phyloP scores from a whole-genome alignment of 1,140 invertebrate genomes.

The Bombus breviceps region DNA sequence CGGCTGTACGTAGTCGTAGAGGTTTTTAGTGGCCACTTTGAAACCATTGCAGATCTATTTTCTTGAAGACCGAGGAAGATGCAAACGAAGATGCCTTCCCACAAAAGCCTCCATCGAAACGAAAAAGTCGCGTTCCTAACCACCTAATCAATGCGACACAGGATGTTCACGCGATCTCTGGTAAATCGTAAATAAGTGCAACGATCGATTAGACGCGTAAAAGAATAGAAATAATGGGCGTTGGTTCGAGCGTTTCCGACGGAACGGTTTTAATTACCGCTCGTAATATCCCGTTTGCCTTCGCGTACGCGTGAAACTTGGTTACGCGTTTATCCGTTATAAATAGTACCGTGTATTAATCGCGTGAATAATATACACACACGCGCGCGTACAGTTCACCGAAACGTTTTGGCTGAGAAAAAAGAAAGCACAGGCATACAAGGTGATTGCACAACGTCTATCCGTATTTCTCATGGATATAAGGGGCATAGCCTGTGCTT shows the following conservation, averaged over 20 bases:
- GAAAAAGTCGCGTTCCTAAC: too few relatives aligned
- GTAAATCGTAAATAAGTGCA: neutral
- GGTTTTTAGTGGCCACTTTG: too few relatives aligned
- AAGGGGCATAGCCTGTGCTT: conserved; percentile 25
- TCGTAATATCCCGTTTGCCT: neutral
- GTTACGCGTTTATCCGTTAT: neutral
- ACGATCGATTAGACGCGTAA: too few relatives aligned
- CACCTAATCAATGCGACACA: neutral
- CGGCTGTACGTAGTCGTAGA: too few relatives aligned
- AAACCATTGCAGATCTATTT: too few relatives aligned
- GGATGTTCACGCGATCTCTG: too few relatives aligned
- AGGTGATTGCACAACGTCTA: conserved; percentile 43
- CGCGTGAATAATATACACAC: neutral
- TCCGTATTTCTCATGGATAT: conserved; percentile 55
- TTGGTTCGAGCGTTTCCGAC: too few relatives aligned
- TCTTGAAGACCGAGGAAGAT: too few relatives aligned
- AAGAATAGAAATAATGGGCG: too few relatives aligned
- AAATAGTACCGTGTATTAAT: neutral
- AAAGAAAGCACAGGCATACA: conserved; percentile 45
- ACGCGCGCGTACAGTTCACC: neutral
- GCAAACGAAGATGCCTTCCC: too few relatives aligned
- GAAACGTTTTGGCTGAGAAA: conserved; percentile 10
- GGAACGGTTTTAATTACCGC: too few relatives aligned
- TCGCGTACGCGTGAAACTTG: neutral
- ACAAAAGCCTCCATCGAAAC: too few relatives aligned